Percentiles rank a stretch among this genome's conserved stretches.
Conservation (phyloP, 2,888 invertebrate species). For the Zaprionus bogoriensis region DNA sequence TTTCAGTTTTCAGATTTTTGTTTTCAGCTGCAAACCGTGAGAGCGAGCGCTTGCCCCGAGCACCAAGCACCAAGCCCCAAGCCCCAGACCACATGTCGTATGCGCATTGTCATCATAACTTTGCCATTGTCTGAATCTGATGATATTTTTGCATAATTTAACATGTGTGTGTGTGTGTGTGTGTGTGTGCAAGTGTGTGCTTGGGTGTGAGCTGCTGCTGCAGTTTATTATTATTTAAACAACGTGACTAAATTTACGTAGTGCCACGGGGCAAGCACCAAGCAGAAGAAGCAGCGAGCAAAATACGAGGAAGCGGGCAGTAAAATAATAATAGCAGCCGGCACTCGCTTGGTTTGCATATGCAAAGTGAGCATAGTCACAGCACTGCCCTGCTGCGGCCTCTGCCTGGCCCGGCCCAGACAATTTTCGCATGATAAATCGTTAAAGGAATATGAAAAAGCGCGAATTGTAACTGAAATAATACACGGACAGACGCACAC, state of each 20-base stretch:
- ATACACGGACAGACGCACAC: slow-evolving; percentile 35
- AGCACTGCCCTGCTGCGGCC: too few relatives aligned
- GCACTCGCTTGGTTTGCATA: slow-evolving; percentile 62
- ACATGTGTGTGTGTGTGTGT: slow-evolving; percentile 10
- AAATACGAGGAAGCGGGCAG: slow-evolving; percentile 37
- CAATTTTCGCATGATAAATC: slow-evolving; percentile 80
- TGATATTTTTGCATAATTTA: slow-evolving; percentile 66
- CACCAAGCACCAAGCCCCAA: background rate
- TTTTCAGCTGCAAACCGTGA: slow-evolving; percentile 34
- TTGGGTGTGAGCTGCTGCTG: slow-evolving; percentile 36
- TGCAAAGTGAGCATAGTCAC: slow-evolving; percentile 59
- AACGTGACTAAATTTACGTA: slow-evolving; percentile 75
- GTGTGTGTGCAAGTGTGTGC: slow-evolving; percentile 18
- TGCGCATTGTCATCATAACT: slow-evolving; percentile 69
- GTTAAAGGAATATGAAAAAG: slow-evolving; percentile 74
- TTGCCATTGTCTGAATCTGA: slow-evolving; percentile 59
- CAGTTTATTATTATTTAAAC: slow-evolving; percentile 77
- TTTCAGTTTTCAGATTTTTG: slow-evolving; percentile 36
- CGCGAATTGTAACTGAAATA: slow-evolving; percentile 70
- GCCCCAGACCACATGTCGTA: slow-evolving; percentile 47
- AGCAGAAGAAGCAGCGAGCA: slow-evolving; percentile 23
- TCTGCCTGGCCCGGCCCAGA: too few relatives aligned
- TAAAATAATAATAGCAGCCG: slow-evolving; percentile 68
- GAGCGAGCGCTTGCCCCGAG: background rate
- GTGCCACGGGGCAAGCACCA: slow-evolving; percentile 35